Evolutionary conservation across 2,888 invertebrate species (phyloP), one percentile per base, ranked within the genome.

Genomic region (Gymnoscelis rufifasciata): DNA sequence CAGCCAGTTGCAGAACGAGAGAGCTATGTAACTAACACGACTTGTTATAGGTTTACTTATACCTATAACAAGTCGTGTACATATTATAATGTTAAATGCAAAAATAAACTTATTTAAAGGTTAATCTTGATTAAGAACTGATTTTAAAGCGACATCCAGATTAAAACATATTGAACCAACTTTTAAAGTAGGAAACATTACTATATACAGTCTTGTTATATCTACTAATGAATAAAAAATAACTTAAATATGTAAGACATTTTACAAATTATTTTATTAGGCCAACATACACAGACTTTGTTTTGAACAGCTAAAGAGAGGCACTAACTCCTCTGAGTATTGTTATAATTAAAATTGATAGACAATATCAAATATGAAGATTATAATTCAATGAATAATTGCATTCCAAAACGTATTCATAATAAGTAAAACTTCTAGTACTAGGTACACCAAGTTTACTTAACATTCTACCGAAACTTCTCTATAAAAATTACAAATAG

Each of bases 211-310:
- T 35, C 35, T 35, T 35, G 35, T 6, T n/a, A 35, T 35, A 35
- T 11, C 19, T 19, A 2, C 19, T 19, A 19, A 3, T 5, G 5
- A 3, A 19, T 3, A 19, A 3, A 3, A 5, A 19, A 19, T 19
- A 19, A 19, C 19, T 19, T 19, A 19, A 19, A 3, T 3, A 19
- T 19, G n/a, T 19, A 5, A 19, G 19, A 3, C 5, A 19, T 19
- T 19, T 19, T n/a, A n/a, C n/a, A n/a, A n/a, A n/a, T n/a, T n/a
- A n/a, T 30, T 26, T 38, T 10, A 27, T 44, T 44, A 44, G 44
- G 44, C 44, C 44, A 39, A 39, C 38, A 8, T 43, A 35, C 30
- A 15, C 31, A 31, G 6, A 23, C 30, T 23, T 38, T 35, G 28
- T 38, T 38, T 19, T 29, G 8, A 39, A 43, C 38, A 43, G 28